These are phyloP conservation scores for Ctenoplectra terminalis DNA, from an alignment of 1,140 invertebrate genomes.

Conservation along the genomic window DNA sequence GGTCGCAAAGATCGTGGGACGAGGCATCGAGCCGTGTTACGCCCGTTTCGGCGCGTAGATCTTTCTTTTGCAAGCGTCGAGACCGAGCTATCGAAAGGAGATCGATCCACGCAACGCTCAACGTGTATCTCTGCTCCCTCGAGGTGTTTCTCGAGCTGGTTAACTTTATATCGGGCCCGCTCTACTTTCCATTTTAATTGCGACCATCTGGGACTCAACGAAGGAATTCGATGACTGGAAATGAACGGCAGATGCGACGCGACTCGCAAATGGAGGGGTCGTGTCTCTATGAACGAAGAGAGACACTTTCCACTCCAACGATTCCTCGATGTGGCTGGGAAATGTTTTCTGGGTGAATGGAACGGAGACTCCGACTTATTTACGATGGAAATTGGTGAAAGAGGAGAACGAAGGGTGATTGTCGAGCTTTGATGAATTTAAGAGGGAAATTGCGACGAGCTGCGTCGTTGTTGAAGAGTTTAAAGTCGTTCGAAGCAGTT, in stretches of 20 bases:
- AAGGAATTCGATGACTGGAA: slow-evolving; percentile 9
- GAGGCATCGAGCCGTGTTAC: slow-evolving; percentile 2
- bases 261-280: not conserved
- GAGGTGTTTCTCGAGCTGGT: not conserved
- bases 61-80: not conserved
- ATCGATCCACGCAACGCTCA: slow-evolving; percentile 39
- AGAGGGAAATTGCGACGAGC: not conserved
- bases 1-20: slow-evolving; percentile 34
- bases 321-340: not conserved
- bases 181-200: slow-evolving; percentile 45
- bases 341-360: not conserved
- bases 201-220: slow-evolving; percentile 6
- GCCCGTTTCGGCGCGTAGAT: slow-evolving; percentile 1
- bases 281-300: not conserved
- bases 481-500: too few relatives aligned
- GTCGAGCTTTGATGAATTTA: too few relatives aligned
- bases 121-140: not conserved
- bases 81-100: slow-evolving; percentile 28
- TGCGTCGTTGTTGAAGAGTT: too few relatives aligned
- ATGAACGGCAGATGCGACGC: slow-evolving; percentile 3
- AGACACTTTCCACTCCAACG: not conserved
- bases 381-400: not conserved
- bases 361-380: not conserved
- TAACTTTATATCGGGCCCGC: slow-evolving; percentile 7
- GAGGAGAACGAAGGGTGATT: not conserved